A percentile compares a stretch with the other conserved stretches of the same genome.
Evolutionary conservation across 2,888 invertebrate species (phyloP).

Genomic region (Heteropelma amictum): DNA sequence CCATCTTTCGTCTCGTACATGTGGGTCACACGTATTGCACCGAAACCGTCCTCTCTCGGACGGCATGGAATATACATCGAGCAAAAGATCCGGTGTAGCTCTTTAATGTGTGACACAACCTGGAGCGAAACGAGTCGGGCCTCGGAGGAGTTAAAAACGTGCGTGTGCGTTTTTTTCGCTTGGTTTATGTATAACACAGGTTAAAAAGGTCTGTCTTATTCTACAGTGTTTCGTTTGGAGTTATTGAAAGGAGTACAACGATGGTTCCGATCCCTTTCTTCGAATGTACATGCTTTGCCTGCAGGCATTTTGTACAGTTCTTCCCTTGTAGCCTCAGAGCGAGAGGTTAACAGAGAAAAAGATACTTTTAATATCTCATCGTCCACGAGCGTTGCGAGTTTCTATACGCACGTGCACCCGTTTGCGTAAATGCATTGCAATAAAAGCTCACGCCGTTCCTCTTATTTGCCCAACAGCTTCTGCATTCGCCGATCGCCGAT

Average conservation of each 20-base stretch:
- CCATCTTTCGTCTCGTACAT: constrained; percentile 45
- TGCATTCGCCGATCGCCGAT: constrained; percentile 61
- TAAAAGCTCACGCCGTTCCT: constrained; percentile 52
- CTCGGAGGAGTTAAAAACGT: constrained; percentile 40
- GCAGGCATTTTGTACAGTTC: constrained; percentile 46
- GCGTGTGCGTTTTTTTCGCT: constrained; percentile 18
- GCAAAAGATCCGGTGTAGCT: constrained; percentile 1
- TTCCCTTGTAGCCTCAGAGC: constrained; percentile 10
- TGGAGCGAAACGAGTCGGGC: constrained; percentile 21
- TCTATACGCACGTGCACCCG: constrained; percentile 24
- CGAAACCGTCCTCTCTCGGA: constrained; percentile 20
- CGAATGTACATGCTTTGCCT: constrained; percentile 25
- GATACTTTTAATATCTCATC: constrained; percentile 48
- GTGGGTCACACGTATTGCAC: constrained; percentile 46
- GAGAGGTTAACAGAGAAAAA: neutral
- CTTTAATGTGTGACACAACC: constrained; percentile 25
- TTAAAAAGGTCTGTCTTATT: constrained; percentile 21
- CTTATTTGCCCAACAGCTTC: constrained; percentile 56
- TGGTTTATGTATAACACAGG: neutral
- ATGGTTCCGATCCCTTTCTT: constrained; percentile 5
- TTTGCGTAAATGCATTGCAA: constrained; percentile 41
- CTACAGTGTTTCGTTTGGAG: constrained; percentile 35
- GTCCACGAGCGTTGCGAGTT: constrained; percentile 34
- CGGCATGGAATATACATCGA: constrained; percentile 27
- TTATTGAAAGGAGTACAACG: constrained; percentile 45